Evolutionary conservation across 1,140 invertebrate species (phyloP), one percentile per base, ranked within the genome.

Genomic region (Diorhabda elongata): DNA sequence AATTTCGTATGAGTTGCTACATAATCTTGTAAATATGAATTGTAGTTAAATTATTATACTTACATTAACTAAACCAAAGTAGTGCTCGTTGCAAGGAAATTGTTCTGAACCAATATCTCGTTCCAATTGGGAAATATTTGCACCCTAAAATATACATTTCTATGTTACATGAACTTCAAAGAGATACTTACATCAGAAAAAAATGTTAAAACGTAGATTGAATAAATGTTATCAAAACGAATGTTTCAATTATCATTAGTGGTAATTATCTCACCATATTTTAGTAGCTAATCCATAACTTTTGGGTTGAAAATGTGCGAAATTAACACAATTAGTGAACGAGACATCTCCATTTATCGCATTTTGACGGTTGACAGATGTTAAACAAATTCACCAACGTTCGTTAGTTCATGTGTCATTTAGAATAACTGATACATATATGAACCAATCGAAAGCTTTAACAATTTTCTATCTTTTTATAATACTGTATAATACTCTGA

Each of bases 21-120:
- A 26, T 26, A 26, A 26, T 26, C 26, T 26, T 26, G 26, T 26
- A 26, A 26, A 26, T 26, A 26, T 26, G 26, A 26, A 26, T 26
- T 26, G 26, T 26, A 26, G 26, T 26, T 26, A 26, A 26, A 26
- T 26, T 26, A 26, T 26, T n/a, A 56, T 43, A 73, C 92, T 91
- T 87, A 96, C 94, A 90, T 98, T 98, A 70, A 98, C 95, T 84
- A 99, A 88, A 81, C 97, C 97, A 88, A 98, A 98, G 83, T 98
- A 98, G 84, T 98, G 95, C 84, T 99, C 97, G 84, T 98, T 98
- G 64, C 93, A 91, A 79, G 97, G 96, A 84, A 98, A 97, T 82
- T 97, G 93, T 85, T 98, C 96, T 75, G 93, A 90, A 79, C 96
- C 96, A 80, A 99, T 98, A 87, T 98, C 96, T 87, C 94, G 92